phyloP scores from a whole-genome alignment of 2,797 vertebrate genomes.

The Takifugu ocellatus region DNA sequence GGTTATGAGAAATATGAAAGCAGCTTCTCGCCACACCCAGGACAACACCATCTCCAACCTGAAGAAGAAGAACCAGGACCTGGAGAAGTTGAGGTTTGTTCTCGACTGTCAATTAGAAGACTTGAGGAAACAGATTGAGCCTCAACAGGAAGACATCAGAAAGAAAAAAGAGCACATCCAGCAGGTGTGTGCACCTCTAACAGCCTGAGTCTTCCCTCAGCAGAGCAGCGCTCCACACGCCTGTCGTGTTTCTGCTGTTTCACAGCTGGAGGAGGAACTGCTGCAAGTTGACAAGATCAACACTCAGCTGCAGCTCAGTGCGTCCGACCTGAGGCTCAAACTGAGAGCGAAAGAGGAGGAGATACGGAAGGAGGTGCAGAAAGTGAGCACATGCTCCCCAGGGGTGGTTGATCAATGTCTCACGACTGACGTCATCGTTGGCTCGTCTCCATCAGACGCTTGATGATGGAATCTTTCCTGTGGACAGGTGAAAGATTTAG shows the following conservation, averaged over 20 bases:
- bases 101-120: constrained; percentile 84
- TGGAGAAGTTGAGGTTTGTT: constrained; percentile 85
- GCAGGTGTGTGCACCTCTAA: constrained; percentile 68
- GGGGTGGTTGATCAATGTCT: background rate
- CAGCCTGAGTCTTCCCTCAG: too few species aligned
- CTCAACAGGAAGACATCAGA: constrained; percentile 81
- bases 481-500: constrained; percentile 74
- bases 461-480: constrained; percentile 25
- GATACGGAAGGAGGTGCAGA: constrained; percentile 80
- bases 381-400: constrained; percentile 63
- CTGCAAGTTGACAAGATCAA: constrained; percentile 78
- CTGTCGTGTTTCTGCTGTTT: constrained; percentile 22
- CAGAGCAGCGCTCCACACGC: background rate
- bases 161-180: constrained; percentile 80
- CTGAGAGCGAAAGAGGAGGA: constrained; percentile 78
- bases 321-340: constrained; percentile 81
- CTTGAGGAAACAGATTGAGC: constrained; percentile 83
- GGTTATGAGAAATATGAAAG: background rate
- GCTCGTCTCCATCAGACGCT: background rate
- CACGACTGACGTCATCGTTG: too few species aligned
- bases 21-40: constrained; percentile 51
- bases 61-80: constrained; percentile 84
- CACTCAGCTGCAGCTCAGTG: constrained; percentile 79
- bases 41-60: constrained; percentile 81
- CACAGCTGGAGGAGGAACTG: constrained; percentile 85